Evolutionary conservation across 2,888 invertebrate species (phyloP), one percentile per base, ranked within the genome.

Genomic region (Argyresthia goedartella): DNA sequence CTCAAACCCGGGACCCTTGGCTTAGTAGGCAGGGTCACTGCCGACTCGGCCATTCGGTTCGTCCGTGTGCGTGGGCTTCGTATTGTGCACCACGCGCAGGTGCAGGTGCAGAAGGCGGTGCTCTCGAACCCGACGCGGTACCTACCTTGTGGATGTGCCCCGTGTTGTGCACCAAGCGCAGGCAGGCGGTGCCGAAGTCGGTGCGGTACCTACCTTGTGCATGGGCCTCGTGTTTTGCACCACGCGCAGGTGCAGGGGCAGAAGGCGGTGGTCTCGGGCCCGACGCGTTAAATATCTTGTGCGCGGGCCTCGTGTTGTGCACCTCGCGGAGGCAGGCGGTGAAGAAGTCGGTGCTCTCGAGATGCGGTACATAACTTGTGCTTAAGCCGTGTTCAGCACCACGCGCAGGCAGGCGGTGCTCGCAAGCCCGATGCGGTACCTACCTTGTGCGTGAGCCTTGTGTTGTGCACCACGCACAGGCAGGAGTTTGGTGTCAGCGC

Each of bases 271-370:
- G 93, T 93, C 70, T 95, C 95, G 34, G 95, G 78, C 9, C 93
- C 93, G 11, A 89, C 82, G 34, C 89, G n/a, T 8, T 9, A 36
- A 33, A 52, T 62, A 81, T 79, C 75, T 77, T 74, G 63, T 81
- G 80, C 47, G 68, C 64, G 9, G 69, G 85, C 56, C 89, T 72
- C 50, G 84, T 64, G 54, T 77, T 67, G 73, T 89, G 89, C 52
- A 89, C 94, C 62, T 90, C 92, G 52, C 91, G 90, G 56, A 94
- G 86, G 66, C 97, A 97, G 54, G 84, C 80, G 54, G 81, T 69
- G 78, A 97, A 97, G 70, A 95, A 95, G 16, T 95, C 93, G 60
- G 93, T 95, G 59, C 93, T 93, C 70, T 95, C 95, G 34, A 95
- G 11, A 89, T 81, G 34, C 89, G 90, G 59, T 89, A 90, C 76